phyloP scores from a whole-genome alignment of 2,113 vertebrate species.

The Porphyrio hochstetteri region DNA sequence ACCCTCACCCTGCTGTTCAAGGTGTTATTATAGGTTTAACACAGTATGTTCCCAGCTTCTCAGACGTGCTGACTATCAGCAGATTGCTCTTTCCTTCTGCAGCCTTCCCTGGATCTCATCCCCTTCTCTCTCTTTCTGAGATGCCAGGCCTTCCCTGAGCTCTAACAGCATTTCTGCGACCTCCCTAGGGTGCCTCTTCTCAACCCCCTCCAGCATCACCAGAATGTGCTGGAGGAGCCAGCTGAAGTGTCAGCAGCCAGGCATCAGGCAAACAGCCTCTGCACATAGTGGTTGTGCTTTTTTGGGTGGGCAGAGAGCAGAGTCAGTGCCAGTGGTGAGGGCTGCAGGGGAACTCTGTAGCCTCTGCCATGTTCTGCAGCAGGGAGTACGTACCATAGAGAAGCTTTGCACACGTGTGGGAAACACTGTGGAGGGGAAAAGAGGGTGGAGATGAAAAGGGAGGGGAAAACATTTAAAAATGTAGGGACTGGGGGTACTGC shows the following conservation, averaged over 20 bases:
- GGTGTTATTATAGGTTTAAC: conserved; percentile 15
- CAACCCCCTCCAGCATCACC: not conserved
- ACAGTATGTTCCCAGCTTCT: conserved; percentile 26
- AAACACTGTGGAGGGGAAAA: not conserved
- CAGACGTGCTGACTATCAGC: conserved; percentile 12
- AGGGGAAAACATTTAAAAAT: not conserved
- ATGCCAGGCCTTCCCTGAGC: not conserved
- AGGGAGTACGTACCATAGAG: not conserved
- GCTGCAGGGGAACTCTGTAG: not conserved
- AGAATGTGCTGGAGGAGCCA: not conserved
- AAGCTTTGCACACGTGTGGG: accelerated
- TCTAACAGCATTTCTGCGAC: not conserved
- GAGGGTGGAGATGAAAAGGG: not conserved
- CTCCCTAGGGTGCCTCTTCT: not conserved
- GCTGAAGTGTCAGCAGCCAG: not conserved
- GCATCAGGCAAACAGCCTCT: not conserved
- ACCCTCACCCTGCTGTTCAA: not conserved
- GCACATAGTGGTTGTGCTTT: not conserved
- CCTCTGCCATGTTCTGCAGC: not conserved
- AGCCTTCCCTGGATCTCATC: not conserved
- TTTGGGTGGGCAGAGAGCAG: not conserved
- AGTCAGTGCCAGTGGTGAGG: not conserved
- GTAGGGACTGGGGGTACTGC: not conserved
- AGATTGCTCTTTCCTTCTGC: conserved; percentile 52
- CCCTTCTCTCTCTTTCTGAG: not conserved